Evolutionary conservation across 2,888 invertebrate genomes (phyloP).

Genomic region (Eretmocerus hayati): DNA sequence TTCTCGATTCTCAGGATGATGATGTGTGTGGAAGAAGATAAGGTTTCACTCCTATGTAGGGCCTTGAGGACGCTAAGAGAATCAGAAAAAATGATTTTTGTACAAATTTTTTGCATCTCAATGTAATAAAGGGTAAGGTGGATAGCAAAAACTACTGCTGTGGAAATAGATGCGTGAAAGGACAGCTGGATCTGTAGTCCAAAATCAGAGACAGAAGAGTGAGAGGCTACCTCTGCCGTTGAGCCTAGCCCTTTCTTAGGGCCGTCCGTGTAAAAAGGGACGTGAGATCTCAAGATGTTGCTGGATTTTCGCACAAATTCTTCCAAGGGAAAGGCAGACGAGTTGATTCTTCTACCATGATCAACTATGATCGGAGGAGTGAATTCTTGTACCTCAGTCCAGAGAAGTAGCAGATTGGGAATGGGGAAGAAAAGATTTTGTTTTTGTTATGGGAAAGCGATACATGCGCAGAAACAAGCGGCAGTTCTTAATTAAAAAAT

Average conservation of each 20-base stretch:
- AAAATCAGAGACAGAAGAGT: slow-evolving; percentile 1
- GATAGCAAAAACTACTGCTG: slow-evolving; percentile 9
- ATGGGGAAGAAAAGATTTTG: neutral
- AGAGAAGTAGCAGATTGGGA: neutral
- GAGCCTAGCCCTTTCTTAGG: slow-evolving; percentile 3
- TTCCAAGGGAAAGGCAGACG: neutral
- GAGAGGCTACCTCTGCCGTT: slow-evolving; percentile 8
- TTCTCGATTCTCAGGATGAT: neutral
- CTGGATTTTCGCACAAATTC: neutral
- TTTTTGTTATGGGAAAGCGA: neutral
- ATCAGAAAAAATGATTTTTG: neutral
- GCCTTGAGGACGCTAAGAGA: neutral
- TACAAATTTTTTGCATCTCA: neutral
- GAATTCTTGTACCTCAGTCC: neutral
- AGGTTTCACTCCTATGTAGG: neutral
- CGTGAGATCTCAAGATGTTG: neutral
- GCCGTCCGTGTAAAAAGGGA: slow-evolving; percentile 19
- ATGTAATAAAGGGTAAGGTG: neutral
- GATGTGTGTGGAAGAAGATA: neutral
- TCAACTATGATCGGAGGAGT: neutral
- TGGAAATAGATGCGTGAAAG: slow-evolving; percentile 13
- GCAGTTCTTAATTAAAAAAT: too few relatives aligned
- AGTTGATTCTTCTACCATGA: neutral
- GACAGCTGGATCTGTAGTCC: slow-evolving; percentile 2
- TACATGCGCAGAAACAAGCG: neutral